A percentile compares a stretch with the other conserved stretches of the same genome.
Evolutionary conservation across 2,797 vertebrate species (phyloP).

Genomic region (Octomys mimax): DNA sequence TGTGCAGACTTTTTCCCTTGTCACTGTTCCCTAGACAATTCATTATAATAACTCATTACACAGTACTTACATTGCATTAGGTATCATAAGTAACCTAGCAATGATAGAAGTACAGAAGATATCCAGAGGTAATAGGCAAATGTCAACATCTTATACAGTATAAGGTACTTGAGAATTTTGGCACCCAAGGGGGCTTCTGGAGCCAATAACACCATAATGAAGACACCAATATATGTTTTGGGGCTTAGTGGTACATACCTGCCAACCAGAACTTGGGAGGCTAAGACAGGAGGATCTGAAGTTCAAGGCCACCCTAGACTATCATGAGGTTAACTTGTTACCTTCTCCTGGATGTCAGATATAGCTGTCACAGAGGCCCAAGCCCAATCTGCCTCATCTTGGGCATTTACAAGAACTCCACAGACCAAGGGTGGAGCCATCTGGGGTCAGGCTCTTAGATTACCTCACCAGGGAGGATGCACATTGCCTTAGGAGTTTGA

Average conservation of each 20-base stretch:
- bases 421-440: not conserved
- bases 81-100: not conserved
- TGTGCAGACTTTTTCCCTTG: not conserved
- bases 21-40: too few relatives aligned
- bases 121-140: not conserved
- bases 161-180: not conserved
- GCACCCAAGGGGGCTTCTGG: not conserved
- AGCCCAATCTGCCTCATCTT: not conserved
- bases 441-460: not conserved
- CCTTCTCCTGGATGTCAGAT: accelerated
- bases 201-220: not conserved
- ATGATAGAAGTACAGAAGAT: not conserved
- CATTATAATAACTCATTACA: not conserved
- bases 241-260: not conserved
- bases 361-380: accelerated
- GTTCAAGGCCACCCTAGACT: not conserved
- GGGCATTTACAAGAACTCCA: not conserved
- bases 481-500: not conserved
- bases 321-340: not conserved
- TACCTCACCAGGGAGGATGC: not conserved
- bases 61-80: too few relatives aligned
- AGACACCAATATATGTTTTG: not conserved
- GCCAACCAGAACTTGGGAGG: not conserved
- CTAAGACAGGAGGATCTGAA: not conserved
- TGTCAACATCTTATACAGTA: not conserved